Base-by-base conservation (phyloP, 2,113 vertebrate species). In the Oenanthe melanoleuca region DNA sequence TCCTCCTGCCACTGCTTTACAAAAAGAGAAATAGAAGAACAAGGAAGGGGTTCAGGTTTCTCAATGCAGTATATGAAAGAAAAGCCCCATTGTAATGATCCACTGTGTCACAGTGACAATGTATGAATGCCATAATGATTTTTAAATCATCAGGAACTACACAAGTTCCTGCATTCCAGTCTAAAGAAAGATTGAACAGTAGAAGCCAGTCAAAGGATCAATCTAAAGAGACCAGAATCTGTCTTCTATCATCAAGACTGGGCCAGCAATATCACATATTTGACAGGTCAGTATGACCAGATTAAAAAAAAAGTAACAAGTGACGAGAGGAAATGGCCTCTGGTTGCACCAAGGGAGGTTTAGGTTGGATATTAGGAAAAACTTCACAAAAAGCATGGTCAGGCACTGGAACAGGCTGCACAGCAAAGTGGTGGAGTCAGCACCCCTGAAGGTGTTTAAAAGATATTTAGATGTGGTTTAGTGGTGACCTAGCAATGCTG, bases 1-100 rank as follows among this genome's bases (percentile, higher is more conserved):
- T 93, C 71, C 66, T 93, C 78, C 81, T 96, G 86, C 72, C 81
- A 69, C 45, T 91, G 56, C 53, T 92, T 90, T 92, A 91, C 69
- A 80, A 49, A 55, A 70, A 67, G 31, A 78, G 38, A 75, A 72
- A 82, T 4, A 50, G 50, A 94, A 79, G 83, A 93, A 79, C 20
- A 44, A 82, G 73, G 84, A 91, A 57, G 40, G 82, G 73, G 23
- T 88, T 88, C 44, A 84, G 82, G 81, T 17, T 95, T 84, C 86
- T 95, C 66, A 87, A 94, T 72, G 49, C 2, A 71, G 47, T 65
- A 21, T 24, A 53, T 12, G 9, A 60, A 83, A 93, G 47, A 56
- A 86, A 69, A 83, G 34, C 57, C 80, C 26, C 63, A 37, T 53
- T 92, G 64, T 72, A 88, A 79, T 14, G 53, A 93, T 79, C 21